phyloP scores from a whole-genome alignment of 2,888 invertebrate genomes.

The Trichopoda pennipes region DNA sequence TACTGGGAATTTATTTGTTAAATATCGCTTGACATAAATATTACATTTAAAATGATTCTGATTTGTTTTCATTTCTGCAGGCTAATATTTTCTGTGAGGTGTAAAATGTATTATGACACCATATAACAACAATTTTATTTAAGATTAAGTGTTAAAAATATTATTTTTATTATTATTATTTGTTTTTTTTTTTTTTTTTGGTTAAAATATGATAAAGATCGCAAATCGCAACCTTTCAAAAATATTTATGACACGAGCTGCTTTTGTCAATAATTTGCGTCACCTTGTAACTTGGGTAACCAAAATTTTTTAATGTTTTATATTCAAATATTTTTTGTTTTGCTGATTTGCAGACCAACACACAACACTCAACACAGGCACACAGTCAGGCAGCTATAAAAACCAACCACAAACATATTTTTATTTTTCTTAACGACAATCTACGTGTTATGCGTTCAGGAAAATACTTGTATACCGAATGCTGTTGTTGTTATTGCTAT shows the following conservation, averaged over 20 bases:
- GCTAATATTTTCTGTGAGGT: no score
- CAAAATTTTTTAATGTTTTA: constrained; percentile 36
- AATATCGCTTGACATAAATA: no score
- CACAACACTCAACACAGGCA: constrained; percentile 12
- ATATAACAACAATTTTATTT: no score
- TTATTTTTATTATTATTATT: no score
- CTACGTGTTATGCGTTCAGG: constrained; percentile 24
- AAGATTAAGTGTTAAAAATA: no score
- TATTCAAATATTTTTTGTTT: background rate
- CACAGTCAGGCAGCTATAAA: background rate
- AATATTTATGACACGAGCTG: constrained; percentile 47
- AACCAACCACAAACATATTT: constrained; percentile 32
- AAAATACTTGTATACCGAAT: background rate
- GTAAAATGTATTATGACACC: no score
- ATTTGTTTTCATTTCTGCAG: no score
- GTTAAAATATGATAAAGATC: background rate
- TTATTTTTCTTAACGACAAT: background rate
- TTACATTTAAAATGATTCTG: no score
- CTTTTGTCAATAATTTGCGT: constrained; percentile 46
- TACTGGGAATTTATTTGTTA: no score
- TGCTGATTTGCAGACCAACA: constrained; percentile 30
- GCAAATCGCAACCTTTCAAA: constrained; percentile 33
- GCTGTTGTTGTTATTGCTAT: background rate
- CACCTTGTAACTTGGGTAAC: constrained; percentile 51
- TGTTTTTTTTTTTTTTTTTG: background rate